A percentile compares a stretch with the other conserved stretches of the same genome.
These are phyloP conservation scores for Neopelma chrysocephalum DNA, from an alignment of 2,797 vertebrate species.

Conservation along the genomic window DNA sequence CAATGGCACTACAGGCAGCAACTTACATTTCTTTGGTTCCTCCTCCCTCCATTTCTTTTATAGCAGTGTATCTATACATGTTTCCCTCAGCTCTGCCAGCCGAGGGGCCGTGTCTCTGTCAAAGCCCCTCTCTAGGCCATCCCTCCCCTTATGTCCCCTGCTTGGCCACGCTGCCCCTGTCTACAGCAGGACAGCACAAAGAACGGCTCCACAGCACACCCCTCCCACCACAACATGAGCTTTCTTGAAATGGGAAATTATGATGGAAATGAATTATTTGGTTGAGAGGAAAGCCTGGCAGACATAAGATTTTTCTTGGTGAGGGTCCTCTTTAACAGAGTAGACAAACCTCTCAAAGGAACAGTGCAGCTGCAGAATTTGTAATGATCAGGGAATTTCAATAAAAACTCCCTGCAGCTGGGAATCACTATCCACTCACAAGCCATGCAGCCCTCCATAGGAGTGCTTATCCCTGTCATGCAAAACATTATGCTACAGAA, in stretches of 20 bases:
- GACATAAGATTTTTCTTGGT: neutral
- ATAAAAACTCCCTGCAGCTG: neutral
- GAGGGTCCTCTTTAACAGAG: neutral
- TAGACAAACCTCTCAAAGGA: neutral
- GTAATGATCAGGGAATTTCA: neutral
- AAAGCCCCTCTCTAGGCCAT: neutral
- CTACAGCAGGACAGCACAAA: neutral
- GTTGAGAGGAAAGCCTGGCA: neutral
- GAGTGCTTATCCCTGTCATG: accelerated
- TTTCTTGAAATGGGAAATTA: neutral
- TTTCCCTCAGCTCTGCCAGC: neutral
- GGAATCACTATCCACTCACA: neutral
- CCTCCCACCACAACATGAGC: neutral
- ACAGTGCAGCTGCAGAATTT: neutral
- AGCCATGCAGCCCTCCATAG: neutral
- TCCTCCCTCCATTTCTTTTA: neutral
- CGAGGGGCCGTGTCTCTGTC: neutral
- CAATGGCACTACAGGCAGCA: neutral
- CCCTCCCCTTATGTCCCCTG: accelerated
- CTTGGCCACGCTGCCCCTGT: accelerated
- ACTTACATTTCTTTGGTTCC: accelerated
- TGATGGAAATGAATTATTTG: neutral
- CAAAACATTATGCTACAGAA: neutral
- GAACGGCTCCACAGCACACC: accelerated
- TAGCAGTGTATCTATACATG: accelerated